Base-by-base conservation (phyloP, 2,797 vertebrate species). In the Melanotaenia parkinsoni region DNA sequence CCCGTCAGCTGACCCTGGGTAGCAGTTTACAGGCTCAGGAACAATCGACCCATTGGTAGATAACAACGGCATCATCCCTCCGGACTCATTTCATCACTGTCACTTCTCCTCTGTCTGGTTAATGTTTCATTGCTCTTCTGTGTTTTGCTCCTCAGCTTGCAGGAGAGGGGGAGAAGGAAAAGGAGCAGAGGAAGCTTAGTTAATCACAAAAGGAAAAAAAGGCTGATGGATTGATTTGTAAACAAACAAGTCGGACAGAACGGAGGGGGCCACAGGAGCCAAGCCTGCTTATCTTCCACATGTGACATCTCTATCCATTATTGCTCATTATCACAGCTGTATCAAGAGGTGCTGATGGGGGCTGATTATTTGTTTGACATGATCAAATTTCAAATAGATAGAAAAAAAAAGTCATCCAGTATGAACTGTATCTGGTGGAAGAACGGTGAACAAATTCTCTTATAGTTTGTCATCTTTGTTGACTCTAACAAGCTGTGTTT, bases 101-200 rank as follows among this genome's bases (percentile, higher is more conserved):
- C 93, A 89, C 87, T 83, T 84, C 73, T 85, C 76, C 79, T 81
- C 80, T 6, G 33, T 82, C 83, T 86, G 86, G 94, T 94, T 95
- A 95, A 95, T 95, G 92, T 94, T 95, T 94, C 85, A 93, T 92
- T 69, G 76, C 65, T 77, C 73, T 79, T 70, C 70, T 62, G 40
- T 79, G 78, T 87, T 84, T 85, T 83, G 77, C 67, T 67, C 66
- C 61, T 74, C 45, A 2, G 73, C 57, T 71, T 37, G 40, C 57
- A 59, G 33, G 69, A 77, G 79, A 51, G 83, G 72, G 72, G 73
- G 66, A 26, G 75, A 67, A 58, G 73, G 70, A 81, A 73, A 63
- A 63, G 69, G 22, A 62, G 74, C 73, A 70, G 67, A 79, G 67
- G 78, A 90, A 78, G 80, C 68, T 89, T 89, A 88, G 89, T 91